phyloP scores from a whole-genome alignment of 2,113 vertebrate genomes.

The Rhynchomys soricoides region DNA sequence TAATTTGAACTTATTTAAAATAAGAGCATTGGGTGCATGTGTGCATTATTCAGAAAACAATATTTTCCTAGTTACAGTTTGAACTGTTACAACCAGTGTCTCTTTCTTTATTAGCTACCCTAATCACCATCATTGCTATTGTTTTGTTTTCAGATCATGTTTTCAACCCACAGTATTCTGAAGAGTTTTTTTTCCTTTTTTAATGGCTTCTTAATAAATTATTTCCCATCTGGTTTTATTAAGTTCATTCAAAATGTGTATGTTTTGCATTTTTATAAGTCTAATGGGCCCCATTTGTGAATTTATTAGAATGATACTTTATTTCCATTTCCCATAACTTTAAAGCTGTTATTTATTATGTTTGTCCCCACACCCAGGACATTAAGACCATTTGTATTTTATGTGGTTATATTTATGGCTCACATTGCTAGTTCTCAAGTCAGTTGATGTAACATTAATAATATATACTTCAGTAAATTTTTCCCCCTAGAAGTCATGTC shows the following conservation, averaged over 20 bases:
- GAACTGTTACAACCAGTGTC: not conserved
- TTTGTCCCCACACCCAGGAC: not conserved
- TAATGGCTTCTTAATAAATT: slow-evolving; percentile 77
- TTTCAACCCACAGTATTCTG: slow-evolving; percentile 49
- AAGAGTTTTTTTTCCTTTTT: slow-evolving; percentile 29
- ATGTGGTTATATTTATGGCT: slow-evolving; percentile 73
- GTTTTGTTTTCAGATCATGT: not conserved
- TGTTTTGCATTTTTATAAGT: slow-evolving; percentile 77
- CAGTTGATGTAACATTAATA: slow-evolving; percentile 71
- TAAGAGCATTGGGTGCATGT: not conserved
- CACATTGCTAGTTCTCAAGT: slow-evolving; percentile 64
- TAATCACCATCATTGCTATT: not conserved
- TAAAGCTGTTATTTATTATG: slow-evolving; percentile 78
- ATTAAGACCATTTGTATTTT: slow-evolving; percentile 69
- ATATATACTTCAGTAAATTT: slow-evolving; percentile 71
- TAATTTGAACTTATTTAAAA: not conserved
- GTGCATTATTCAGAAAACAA: not conserved
- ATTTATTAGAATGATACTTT: slow-evolving; percentile 75
- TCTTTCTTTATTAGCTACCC: not conserved
- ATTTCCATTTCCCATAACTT: slow-evolving; percentile 75
- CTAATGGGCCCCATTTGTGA: slow-evolving; percentile 63
- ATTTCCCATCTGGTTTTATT: slow-evolving; percentile 73
- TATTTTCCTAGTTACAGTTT: not conserved
- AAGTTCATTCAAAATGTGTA: slow-evolving; percentile 75
- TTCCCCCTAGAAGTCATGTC: slow-evolving; percentile 68